Base-by-base conservation (phyloP, 2,113 vertebrate genomes). In the Gallinago media region DNA sequence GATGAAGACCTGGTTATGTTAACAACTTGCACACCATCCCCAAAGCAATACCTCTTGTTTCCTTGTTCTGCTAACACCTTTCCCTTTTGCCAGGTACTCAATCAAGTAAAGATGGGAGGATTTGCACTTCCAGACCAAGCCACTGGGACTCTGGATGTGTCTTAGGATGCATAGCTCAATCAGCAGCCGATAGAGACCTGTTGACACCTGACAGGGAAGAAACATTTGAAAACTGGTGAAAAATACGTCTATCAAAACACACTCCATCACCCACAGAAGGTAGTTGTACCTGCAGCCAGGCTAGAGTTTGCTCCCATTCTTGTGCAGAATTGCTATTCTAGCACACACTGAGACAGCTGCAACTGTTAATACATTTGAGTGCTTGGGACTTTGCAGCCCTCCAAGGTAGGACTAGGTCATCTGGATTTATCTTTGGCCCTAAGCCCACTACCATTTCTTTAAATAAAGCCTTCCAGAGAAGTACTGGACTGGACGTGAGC, bases 81-180 rank as follows among this genome's bases (percentile, higher is more conserved):
- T 85, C 38, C 31, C 75, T 47, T 86, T 79, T n/a, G 56, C 96
- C 63, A 98, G 86, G 62, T 97, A 94, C 84, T 98, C 98, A 59
- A 98, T 95, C 38, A 96, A 88, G 34, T 98, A 97, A 82, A 98
- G 74, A 58, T 98, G 98, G 80, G 97, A 89, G 21, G 32, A 23
- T 68, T 97, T 98, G 83, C 98, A 98, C 72, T 97, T 98, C 98
- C 98, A 98, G 52, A 98, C 80, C 52, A 89, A 91, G 54, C 98
- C 98, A 9, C 94, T 88, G 55, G 95, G 97, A 87, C 98, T 95
- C 32, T 93, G 96, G 77, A 98, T 87, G 95, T 97, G 98, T 6
- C 98, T 97, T 71, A 98, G 94, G 55, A 90, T 42, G 40, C 63
- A 70, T 16, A 90, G 55, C 8, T 76, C 98, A 72, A 19, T 97